These are phyloP conservation scores for Hoplodrina blanda DNA, from an alignment of 2,888 invertebrate genomes.

Conservation along the genomic window DNA sequence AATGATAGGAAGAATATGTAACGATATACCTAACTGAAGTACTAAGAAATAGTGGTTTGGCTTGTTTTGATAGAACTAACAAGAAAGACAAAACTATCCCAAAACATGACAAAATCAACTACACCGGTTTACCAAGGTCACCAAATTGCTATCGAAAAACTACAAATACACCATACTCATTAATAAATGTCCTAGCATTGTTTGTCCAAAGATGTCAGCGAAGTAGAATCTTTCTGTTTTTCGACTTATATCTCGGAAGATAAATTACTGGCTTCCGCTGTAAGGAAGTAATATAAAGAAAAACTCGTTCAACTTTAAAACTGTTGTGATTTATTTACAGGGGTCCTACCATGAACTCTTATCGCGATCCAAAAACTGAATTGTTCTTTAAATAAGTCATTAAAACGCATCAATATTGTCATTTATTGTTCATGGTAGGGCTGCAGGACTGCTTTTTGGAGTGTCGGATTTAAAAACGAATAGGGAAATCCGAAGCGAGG, in stretches of 20 bases:
- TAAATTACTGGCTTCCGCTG: conserved; percentile 60
- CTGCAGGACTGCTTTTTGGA: conserved; percentile 54
- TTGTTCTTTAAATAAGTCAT: no score
- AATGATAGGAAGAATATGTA: no score
- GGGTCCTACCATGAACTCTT: no score
- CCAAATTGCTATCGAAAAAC: conserved; percentile 49
- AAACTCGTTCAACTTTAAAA: conserved; percentile 58
- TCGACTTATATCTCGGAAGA: conserved; percentile 61
- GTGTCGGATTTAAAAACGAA: conserved; percentile 54
- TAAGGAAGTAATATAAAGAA: conserved; percentile 48
- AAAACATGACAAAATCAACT: conserved; percentile 32
- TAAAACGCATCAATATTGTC: no score
- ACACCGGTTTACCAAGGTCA: conserved; percentile 46
- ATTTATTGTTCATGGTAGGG: no score
- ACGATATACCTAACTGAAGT: no score
- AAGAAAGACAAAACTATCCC: conserved; percentile 17
- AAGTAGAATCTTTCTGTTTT: conserved; percentile 63
- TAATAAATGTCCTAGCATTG: conserved; percentile 56
- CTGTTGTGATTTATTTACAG: conserved; percentile 63
- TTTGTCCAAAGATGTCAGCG: conserved; percentile 57
- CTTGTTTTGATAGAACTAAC: background rate
- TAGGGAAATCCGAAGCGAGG: conserved; percentile 22
- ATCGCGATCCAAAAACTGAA: no score
- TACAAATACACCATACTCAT: conserved; percentile 39
- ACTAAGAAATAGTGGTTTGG: no score